Evolutionary conservation across 2,113 vertebrate species (phyloP).

Genomic region (Ploceus nigricollis): DNA sequence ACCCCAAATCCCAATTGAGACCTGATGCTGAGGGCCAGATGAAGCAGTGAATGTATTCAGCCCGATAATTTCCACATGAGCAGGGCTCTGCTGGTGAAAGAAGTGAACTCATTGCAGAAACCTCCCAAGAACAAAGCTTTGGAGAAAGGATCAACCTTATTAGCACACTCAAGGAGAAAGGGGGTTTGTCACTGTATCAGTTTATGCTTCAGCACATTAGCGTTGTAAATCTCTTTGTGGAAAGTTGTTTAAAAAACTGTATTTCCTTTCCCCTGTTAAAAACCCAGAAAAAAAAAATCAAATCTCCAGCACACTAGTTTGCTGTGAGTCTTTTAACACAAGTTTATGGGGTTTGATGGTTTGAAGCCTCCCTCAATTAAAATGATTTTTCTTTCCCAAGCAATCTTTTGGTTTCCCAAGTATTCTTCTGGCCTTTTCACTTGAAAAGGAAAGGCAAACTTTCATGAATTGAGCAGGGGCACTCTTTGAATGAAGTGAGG

Average conservation of each 20-base stretch:
- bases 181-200: slow-evolving; percentile 62
- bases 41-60: background rate
- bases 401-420: slow-evolving; percentile 42
- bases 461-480: slow-evolving; percentile 56
- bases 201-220: slow-evolving; percentile 51
- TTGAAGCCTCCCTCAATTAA: slow-evolving; percentile 17
- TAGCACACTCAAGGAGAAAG: slow-evolving; percentile 59
- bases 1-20: slow-evolving; percentile 22
- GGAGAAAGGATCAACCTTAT: slow-evolving; percentile 62
- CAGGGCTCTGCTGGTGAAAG: slow-evolving; percentile 14
- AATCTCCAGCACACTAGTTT: background rate
- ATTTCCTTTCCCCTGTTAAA: background rate
- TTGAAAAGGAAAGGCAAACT: slow-evolving; percentile 59
- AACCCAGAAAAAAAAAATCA: background rate
- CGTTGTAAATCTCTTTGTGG: slow-evolving; percentile 7
- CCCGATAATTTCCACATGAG: slow-evolving; percentile 53
- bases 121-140: slow-evolving; percentile 47
- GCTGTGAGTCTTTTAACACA: slow-evolving; percentile 14
- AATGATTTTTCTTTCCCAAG: background rate
- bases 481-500: slow-evolving; percentile 40
- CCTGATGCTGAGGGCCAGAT: background rate
- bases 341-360: background rate
- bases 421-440: slow-evolving; percentile 56
- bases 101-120: slow-evolving; percentile 53
- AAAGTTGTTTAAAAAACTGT: slow-evolving; percentile 15